Percentiles rank a stretch among this genome's conserved stretches.
phyloP scores from a whole-genome alignment of 2,888 invertebrate species.

The Crepidodera aurea region DNA sequence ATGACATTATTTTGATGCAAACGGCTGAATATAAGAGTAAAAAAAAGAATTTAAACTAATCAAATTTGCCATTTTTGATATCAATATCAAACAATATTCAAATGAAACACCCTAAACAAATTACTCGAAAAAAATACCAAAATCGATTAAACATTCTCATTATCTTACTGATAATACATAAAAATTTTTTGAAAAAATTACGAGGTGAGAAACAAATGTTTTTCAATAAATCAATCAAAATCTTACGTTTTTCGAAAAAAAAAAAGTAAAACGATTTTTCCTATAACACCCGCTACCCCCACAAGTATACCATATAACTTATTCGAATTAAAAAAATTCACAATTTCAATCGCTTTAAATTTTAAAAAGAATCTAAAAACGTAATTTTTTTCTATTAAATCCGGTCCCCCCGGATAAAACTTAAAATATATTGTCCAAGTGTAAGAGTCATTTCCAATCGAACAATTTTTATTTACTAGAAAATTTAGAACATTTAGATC shows the following conservation, averaged over 20 bases:
- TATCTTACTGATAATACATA: background rate
- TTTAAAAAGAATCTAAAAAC: background rate
- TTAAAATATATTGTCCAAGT: background rate
- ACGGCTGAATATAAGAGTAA: too few species aligned
- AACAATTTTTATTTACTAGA: background rate
- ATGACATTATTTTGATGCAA: too few species aligned
- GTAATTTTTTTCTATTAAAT: background rate
- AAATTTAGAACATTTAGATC: background rate
- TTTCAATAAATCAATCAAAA: background rate
- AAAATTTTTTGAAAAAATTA: background rate
- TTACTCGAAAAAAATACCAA: too few species aligned
- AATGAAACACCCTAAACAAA: background rate
- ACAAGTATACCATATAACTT: too few species aligned
- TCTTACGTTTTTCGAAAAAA: background rate
- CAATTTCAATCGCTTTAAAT: background rate
- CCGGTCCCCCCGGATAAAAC: background rate
- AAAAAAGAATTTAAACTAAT: too few species aligned
- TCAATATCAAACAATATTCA: too few species aligned
- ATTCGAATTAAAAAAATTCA: background rate
- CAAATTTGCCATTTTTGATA: too few species aligned
- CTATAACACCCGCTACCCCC: too few species aligned
- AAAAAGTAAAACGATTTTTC: background rate
- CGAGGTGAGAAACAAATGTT: background rate
- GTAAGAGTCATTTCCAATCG: background rate
- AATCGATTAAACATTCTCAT: background rate